These are phyloP conservation scores for Isoperla grammatica DNA, from an alignment of 2,888 invertebrate genomes.

Conservation along the genomic window DNA sequence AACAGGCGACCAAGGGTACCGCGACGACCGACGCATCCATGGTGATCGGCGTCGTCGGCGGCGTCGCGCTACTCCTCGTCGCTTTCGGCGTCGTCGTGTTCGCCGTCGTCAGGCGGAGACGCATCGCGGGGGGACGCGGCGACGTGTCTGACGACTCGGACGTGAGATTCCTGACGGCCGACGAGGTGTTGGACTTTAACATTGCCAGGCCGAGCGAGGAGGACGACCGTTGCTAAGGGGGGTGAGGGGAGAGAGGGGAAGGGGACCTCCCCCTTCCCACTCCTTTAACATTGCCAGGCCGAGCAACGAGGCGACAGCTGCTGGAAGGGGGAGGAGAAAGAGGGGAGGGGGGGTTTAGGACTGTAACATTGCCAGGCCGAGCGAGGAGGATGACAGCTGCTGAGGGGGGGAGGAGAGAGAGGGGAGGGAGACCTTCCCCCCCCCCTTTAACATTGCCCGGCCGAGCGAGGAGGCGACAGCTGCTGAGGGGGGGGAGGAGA, in stretches of 20 bases:
- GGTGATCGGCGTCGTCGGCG: too few species aligned
- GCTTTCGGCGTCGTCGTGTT: background rate
- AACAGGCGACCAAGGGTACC: too few species aligned
- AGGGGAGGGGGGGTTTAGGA: constrained; percentile 52
- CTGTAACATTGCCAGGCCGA: constrained; percentile 45
- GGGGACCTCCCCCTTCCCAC: constrained; percentile 43
- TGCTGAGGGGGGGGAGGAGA: constrained; percentile 52
- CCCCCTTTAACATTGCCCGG: too few species aligned
- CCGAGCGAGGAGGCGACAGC: constrained; percentile 35
- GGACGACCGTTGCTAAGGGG: constrained; percentile 39
- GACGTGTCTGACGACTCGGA: constrained; percentile 46
- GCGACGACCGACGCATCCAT: too few species aligned
- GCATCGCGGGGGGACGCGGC: background rate
- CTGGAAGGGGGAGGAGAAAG: constrained; percentile 52
- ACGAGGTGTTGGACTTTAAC: constrained; percentile 51
- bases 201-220: constrained; percentile 40
- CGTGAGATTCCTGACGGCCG: constrained; percentile 51
- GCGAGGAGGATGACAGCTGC: too few species aligned
- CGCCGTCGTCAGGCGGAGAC: constrained; percentile 22
- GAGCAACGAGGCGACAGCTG: constrained; percentile 36
- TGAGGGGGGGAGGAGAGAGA: too few species aligned
- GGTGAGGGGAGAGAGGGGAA: constrained; percentile 51
- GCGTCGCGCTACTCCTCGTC: background rate
- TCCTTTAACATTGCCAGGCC: constrained; percentile 21
- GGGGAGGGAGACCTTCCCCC: too few species aligned